Conservation (phyloP, 2,113 vertebrate species). For the Poeciliopsis turrubarensis region DNA sequence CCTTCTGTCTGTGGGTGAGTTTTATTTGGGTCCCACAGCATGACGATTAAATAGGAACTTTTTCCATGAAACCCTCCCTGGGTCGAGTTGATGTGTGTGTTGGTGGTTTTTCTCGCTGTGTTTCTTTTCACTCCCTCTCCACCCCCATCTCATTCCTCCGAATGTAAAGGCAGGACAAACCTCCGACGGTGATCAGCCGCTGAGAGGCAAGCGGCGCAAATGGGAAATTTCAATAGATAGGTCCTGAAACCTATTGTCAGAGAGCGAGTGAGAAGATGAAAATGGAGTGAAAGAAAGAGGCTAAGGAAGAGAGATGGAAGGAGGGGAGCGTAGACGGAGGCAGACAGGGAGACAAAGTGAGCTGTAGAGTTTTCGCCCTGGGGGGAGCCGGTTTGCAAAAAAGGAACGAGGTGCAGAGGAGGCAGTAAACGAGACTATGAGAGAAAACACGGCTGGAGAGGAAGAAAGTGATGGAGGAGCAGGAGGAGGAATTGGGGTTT, state of each 20-base stretch:
- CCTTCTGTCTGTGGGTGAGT: background rate
- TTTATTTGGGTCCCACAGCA: slow-evolving; percentile 11
- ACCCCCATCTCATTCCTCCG: slow-evolving; percentile 11
- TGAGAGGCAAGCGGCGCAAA: slow-evolving; percentile 53
- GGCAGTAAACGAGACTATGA: slow-evolving; percentile 64
- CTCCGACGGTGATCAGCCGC: slow-evolving; percentile 44
- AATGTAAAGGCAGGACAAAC: slow-evolving; percentile 37
- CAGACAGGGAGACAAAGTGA: slow-evolving; percentile 66
- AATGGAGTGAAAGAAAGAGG: slow-evolving; percentile 48
- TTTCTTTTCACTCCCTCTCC: slow-evolving; percentile 3
- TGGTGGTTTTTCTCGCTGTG: slow-evolving; percentile 15
- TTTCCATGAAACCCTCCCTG: slow-evolving; percentile 7
- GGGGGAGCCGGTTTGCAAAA: slow-evolving; percentile 61
- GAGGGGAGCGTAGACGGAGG: slow-evolving; percentile 58
- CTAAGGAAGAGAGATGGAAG: slow-evolving; percentile 41
- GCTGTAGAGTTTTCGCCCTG: slow-evolving; percentile 63
- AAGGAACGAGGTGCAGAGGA: slow-evolving; percentile 56
- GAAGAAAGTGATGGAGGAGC: slow-evolving; percentile 20
- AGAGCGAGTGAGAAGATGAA: slow-evolving; percentile 26
- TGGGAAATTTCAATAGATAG: slow-evolving; percentile 64
- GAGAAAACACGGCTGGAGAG: slow-evolving; percentile 46
- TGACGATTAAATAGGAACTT: slow-evolving; percentile 11
- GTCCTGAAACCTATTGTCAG: slow-evolving; percentile 59
- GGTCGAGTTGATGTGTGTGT: background rate
- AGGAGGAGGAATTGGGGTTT: slow-evolving; percentile 7